Conservation (phyloP, 1,140 invertebrate species). For the Drosophila punjabiensis region DNA sequence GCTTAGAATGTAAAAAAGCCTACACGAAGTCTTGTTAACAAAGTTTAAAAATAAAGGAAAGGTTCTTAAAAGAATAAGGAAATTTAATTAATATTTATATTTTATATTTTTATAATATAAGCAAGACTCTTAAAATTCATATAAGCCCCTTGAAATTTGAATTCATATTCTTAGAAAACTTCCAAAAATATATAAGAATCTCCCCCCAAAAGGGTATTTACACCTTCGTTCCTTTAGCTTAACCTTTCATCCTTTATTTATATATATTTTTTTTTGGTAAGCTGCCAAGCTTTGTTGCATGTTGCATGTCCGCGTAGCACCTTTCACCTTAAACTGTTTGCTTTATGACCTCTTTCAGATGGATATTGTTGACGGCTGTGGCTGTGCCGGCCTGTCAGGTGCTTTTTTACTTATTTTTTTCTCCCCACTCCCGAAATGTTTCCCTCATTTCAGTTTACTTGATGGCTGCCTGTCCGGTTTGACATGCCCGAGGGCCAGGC, state of each 20-base stretch:
- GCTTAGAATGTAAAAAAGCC: background rate
- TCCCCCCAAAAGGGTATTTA: slow-evolving; percentile 14
- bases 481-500: slow-evolving; percentile 42
- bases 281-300: slow-evolving; percentile 14
- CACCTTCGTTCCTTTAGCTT: background rate
- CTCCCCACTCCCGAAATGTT: background rate
- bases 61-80: background rate
- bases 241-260: slow-evolving; percentile 1
- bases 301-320: slow-evolving; percentile 66
- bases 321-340: slow-evolving; percentile 82
- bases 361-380: slow-evolving; percentile 47
- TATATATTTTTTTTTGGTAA: slow-evolving; percentile 5
- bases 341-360: slow-evolving; percentile 78
- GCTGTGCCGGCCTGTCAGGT: slow-evolving; percentile 55
- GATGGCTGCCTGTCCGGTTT: slow-evolving; percentile 36
- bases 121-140: too few relatives aligned
- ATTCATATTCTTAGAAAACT: too few relatives aligned
- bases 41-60: background rate
- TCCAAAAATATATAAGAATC: background rate
- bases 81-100: background rate
- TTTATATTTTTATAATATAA: too few relatives aligned
- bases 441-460: slow-evolving; percentile 16
- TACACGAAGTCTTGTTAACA: too few relatives aligned
- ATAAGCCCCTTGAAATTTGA: background rate
- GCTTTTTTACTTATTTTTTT: slow-evolving; percentile 16